Conservation (phyloP, 2,797 vertebrate species). For the Periophthalmus magnuspinnatus region DNA sequence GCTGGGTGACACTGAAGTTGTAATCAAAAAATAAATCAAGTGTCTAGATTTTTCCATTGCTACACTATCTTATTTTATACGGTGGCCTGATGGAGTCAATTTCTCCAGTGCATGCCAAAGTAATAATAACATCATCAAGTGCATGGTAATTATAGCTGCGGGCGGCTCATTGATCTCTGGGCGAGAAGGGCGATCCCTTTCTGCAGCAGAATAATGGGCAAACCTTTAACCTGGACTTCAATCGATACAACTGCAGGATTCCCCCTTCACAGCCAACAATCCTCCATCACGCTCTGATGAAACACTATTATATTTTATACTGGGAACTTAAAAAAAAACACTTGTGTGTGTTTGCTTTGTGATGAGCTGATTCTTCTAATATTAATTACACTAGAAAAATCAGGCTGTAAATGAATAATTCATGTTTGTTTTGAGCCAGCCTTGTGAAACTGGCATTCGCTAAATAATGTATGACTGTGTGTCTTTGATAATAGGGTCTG, state of each 20-base stretch:
- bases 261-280: conserved; percentile 51
- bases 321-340: conserved; percentile 10
- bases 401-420: conserved; percentile 74
- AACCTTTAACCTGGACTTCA: conserved; percentile 75
- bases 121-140: conserved; percentile 78
- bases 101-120: conserved; percentile 52
- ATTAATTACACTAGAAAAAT: conserved; percentile 60
- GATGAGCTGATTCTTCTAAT: conserved; percentile 66
- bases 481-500: conserved; percentile 83
- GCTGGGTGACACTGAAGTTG: background rate
- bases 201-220: conserved; percentile 74
- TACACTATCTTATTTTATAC: conserved; percentile 30
- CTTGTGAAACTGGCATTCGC: conserved; percentile 69
- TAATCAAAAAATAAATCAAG: conserved; percentile 1
- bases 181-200: conserved; percentile 72
- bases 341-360: conserved; percentile 55
- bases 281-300: conserved; percentile 45
- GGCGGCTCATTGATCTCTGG: conserved; percentile 77
- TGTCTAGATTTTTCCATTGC: conserved; percentile 6
- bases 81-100: conserved; percentile 51
- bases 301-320: conserved; percentile 44
- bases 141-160: conserved; percentile 75
- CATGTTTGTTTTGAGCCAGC: conserved; percentile 77
- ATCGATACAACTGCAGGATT: conserved; percentile 73
- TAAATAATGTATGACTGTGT: conserved; percentile 82